phyloP scores from a whole-genome alignment of 2,888 invertebrate genomes.

The Limulus polyphemus region DNA sequence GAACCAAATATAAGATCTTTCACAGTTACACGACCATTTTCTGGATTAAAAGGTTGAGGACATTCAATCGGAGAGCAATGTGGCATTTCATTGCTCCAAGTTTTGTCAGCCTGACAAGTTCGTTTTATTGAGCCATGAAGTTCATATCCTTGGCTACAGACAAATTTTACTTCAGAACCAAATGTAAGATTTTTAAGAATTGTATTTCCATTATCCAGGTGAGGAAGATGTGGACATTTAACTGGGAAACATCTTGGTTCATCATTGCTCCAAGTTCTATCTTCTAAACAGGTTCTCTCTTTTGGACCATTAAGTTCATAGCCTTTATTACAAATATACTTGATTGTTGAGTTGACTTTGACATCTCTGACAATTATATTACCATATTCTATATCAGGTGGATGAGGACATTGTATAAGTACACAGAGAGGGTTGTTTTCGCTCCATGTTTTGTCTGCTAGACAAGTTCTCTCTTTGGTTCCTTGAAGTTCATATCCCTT shows the following conservation, averaged over 20 bases:
- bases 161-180: too few species aligned
- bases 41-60: conserved; percentile 3
- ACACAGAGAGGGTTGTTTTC: conserved; percentile 20
- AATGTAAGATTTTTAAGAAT: too few species aligned
- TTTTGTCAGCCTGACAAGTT: conserved; percentile 30
- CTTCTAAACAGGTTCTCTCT: conserved; percentile 26
- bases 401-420: conserved; percentile 22
- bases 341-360: conserved; percentile 8
- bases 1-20: conserved; percentile 14
- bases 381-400: not conserved
- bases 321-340: conserved; percentile 17
- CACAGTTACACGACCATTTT: conserved; percentile 13
- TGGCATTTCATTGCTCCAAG: conserved; percentile 32
- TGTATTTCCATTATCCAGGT: conserved; percentile 41
- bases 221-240: conserved; percentile 10
- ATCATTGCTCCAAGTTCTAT: conserved; percentile 32
- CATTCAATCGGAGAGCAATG: conserved; percentile 15
- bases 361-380: conserved; percentile 1
- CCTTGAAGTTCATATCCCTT: conserved; percentile 24
- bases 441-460: conserved; percentile 20
- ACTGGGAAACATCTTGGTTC: conserved; percentile 18
- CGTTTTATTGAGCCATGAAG: conserved; percentile 9
- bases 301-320: conserved; percentile 14
- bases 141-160: conserved; percentile 17
- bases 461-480: conserved; percentile 12